Evolutionary conservation across 2,113 vertebrate species (phyloP), one percentile per base, ranked within the genome.

Genomic region (Scopus umbretta): DNA sequence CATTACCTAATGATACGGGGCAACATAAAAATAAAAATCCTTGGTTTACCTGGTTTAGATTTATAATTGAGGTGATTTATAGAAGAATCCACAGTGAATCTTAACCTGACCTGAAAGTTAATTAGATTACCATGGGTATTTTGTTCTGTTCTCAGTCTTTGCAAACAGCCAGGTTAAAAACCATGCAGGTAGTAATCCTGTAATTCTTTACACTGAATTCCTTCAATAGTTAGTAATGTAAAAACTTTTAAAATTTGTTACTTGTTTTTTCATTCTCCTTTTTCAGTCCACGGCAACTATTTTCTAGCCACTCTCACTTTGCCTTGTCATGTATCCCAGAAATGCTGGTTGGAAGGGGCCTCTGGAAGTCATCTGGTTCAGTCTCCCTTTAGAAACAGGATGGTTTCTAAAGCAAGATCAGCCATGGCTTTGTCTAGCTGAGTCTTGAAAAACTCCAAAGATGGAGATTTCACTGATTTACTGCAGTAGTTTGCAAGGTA

Each of bases 81-180:
- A 86, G 72, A 95, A 88, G 70, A 95, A 80, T 94, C 92, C 83
- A 71, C 86, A 92, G 88, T 88, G 95, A 97, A 89, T 91, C 93
- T 91, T 91, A 83, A 86, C 81, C 49, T 98, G 96, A 97, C 97
- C 97, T 95, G 79, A 93, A 95, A 96, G 83, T 96, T 96, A 98
- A 98, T 94, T 97, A 95, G 96, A 89, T 96, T 88, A 91, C 62
- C 56, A 40, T 76, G 80, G 84, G 32, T 92, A 88, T 91, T 87
- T 70, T 32, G 36, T 68, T 70, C 87, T 94, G 32, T 88, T 83
- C 92, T 78, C 75, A 78, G 67, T 75, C 83, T 80, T 91, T 80
- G 71, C 78, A 80, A 72, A 62, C 43, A 75, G 38, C 22, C 49
- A 80, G 70, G 80, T 91, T 97, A 73, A 92, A 95, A 92, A 88